Evolutionary conservation across 2,113 vertebrate species (phyloP), one percentile per base, ranked within the genome.

Genomic region (Axis porcinus): DNA sequence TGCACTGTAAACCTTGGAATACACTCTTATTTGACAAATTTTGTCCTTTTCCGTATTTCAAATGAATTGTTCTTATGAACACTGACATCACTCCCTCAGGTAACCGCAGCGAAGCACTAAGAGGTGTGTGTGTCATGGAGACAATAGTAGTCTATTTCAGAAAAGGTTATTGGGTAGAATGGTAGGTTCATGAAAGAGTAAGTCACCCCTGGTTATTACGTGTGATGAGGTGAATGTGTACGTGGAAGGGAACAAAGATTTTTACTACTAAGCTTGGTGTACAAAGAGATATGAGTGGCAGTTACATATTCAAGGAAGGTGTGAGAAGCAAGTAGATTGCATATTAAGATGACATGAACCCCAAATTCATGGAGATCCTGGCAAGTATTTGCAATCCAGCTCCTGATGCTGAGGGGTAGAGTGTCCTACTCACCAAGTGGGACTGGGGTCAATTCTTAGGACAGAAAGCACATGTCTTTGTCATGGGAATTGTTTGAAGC

Each of bases 191-290:
- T 12, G 10, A 40, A 70, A 70, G 19, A 74, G 19, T 6, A 74
- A 74, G 23, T 40, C 1, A 0, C 10, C n/a, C 67, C n/a, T 0
- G 2, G 67, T 40, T 40, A 23, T 40, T 40, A 6, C 23, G 67
- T 74, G 19, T 23, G 5, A 23, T 40, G n/a, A 74, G 10, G 67
- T 74, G 12, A 45, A 28, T 15, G 25, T 78, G 74, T 78, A 13
- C 0, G 1, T 45, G 74, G 74, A 45, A 78, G 43, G 25, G 40
- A 13, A 74, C 7, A 28, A 28, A 15, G 40, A 6, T 78, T 3
- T 45, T 27, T 45, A 13, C 25, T 45, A 45, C 2, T 23, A 74
- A 25, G n/a, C 21, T 13, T 74, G 67, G 19, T 74, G 36, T 40
- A 74, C 19, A 70, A 70, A 70, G n/a, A 74, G 19, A 25, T 40